These are phyloP conservation scores for Halocynthia roretzi DNA, from an alignment of 23 tunicate species.

Conservation along the genomic window DNA sequence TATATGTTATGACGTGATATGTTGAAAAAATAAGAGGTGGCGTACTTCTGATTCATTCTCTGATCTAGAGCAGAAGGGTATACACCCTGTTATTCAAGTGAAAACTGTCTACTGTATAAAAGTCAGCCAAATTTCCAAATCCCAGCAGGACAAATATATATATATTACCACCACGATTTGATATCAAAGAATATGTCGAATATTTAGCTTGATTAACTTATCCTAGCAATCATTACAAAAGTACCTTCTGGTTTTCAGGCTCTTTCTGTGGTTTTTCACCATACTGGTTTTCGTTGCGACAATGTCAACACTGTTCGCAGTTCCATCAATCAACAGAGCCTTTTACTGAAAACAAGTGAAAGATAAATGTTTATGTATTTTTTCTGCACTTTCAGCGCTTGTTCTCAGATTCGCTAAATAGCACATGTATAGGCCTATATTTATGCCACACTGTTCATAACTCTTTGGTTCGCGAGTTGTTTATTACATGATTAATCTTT, in stretches of 20 bases:
- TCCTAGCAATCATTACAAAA: neutral
- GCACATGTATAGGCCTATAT: neutral
- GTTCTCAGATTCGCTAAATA: neutral
- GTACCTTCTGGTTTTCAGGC: constrained; percentile 4
- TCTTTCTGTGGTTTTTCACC: constrained; percentile 48
- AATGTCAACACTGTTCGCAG: constrained; percentile 62
- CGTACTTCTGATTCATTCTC: too few relatives aligned
- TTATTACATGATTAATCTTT: too few relatives aligned
- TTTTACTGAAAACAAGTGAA: constrained; percentile 12
- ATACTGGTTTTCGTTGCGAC: constrained; percentile 59
- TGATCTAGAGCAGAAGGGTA: neutral
- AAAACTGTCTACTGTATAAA: neutral
- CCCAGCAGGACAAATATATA: neutral
- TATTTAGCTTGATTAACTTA: neutral
- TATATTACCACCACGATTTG: neutral
- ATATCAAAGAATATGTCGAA: neutral
- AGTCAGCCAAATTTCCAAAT: neutral
- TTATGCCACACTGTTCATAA: neutral
- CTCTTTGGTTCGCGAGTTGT: neutral
- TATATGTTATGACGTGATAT: too few relatives aligned
- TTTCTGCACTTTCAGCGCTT: neutral
- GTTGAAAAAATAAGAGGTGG: too few relatives aligned
- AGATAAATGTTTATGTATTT: neutral
- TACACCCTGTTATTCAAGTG: neutral
- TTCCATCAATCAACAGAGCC: constrained; percentile 50